phyloP scores from a whole-genome alignment of 1,140 invertebrate species.

The Zaprionus inermis region DNA sequence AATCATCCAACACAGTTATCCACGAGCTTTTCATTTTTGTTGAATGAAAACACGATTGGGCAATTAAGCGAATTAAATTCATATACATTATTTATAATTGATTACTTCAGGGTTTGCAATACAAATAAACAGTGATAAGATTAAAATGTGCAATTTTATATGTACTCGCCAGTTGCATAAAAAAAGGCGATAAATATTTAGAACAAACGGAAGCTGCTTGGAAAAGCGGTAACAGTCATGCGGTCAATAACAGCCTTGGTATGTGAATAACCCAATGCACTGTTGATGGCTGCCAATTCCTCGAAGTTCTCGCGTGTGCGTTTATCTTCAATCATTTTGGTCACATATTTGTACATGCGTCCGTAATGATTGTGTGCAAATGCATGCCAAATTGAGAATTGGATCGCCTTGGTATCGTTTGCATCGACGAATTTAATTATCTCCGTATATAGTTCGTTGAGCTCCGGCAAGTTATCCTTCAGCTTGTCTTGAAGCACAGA shows the following conservation, averaged over 20 bases:
- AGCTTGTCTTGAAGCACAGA: slow-evolving; percentile 84
- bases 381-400: slow-evolving; percentile 93
- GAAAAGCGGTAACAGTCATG: slow-evolving; percentile 69
- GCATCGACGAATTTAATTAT: slow-evolving; percentile 92
- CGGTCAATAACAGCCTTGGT: slow-evolving; percentile 85
- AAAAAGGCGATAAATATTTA: slow-evolving; percentile 44
- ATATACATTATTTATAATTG: slow-evolving; percentile 40
- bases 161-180: background rate
- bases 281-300: slow-evolving; percentile 88
- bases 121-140: slow-evolving; percentile 57
- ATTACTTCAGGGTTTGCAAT: slow-evolving; percentile 32
- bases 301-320: slow-evolving; percentile 90
- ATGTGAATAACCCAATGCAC: slow-evolving; percentile 89
- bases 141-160: slow-evolving; percentile 38
- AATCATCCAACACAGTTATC: background rate
- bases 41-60: background rate
- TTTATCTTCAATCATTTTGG: slow-evolving; percentile 92
- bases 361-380: slow-evolving; percentile 91
- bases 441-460: slow-evolving; percentile 88
- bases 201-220: slow-evolving; percentile 76
- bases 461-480: slow-evolving; percentile 85
- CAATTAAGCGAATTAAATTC: slow-evolving; percentile 29
- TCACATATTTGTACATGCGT: slow-evolving; percentile 90
- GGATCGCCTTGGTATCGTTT: slow-evolving; percentile 90
- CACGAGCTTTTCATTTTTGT: background rate